A percentile compares a stretch with the other conserved stretches of the same genome.
These are phyloP conservation scores for Heliconius melpomene DNA, from an alignment of 1,140 invertebrate species.

Conservation along the genomic window DNA sequence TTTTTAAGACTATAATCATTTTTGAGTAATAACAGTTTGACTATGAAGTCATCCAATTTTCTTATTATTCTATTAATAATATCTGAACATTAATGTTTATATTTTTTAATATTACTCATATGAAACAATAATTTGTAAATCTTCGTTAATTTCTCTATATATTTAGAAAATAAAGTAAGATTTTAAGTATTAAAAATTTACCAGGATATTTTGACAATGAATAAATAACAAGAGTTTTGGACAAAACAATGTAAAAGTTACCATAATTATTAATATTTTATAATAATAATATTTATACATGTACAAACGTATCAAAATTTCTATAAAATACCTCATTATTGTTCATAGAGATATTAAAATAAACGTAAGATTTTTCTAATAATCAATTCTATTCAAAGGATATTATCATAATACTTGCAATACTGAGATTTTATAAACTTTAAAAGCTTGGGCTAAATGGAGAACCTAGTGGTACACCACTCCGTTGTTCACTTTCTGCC, in stretches of 20 bases:
- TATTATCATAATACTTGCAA: background rate
- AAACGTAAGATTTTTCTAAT: background rate
- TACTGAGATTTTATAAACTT: background rate
- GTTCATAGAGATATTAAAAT: background rate
- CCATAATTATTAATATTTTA: background rate
- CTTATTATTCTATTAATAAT: too few species aligned
- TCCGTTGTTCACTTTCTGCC: background rate
- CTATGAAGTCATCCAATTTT: too few species aligned
- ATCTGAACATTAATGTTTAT: too few species aligned
- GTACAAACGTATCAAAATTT: background rate
- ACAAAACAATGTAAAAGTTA: background rate
- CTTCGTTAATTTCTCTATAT: too few species aligned
- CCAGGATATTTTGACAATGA: too few species aligned
- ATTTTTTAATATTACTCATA: too few species aligned
- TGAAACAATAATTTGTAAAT: too few species aligned
- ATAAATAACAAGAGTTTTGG: too few species aligned
- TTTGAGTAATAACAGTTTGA: too few species aligned
- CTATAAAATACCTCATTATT: background rate
- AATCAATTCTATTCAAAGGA: background rate
- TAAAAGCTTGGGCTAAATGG: background rate
- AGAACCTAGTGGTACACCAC: background rate
- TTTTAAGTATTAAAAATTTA: background rate
- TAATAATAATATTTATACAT: background rate
- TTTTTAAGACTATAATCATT: too few species aligned
- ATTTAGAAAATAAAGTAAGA: too few species aligned